Base-by-base conservation (phyloP, 2,888 invertebrate species). In the Stenodema calcarata region DNA sequence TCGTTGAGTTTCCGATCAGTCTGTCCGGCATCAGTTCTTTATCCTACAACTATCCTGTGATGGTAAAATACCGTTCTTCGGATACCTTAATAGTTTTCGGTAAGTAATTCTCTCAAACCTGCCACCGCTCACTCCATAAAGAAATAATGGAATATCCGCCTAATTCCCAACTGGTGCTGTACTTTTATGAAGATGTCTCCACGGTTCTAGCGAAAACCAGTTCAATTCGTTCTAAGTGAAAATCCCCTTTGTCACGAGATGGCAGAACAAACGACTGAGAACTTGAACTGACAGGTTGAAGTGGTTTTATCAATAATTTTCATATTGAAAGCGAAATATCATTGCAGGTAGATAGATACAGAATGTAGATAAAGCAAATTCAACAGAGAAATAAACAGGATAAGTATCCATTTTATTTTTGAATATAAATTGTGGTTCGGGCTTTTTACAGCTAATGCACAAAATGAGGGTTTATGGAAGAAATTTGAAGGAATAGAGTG, bases 61-160 rank as follows among this genome's bases (percentile, higher is more conserved):
- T 82, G 82, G 82, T 82, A 82, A 82, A 82, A 82, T 69, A 14
- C 62, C 82, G 82, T 82, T 69, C 82, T 82, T 82, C 82, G 35
- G 69, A 82, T 62, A 28, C 70, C 12, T n/a, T 69, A 69, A 82
- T 69, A 11, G 69, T 30, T 41, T 82, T 82, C 82, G 82, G 82
- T 82, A 69, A 82, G 82, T 82, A 62, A 23, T 11, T 62, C 47
- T n/a, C n/a, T 47, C 12, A 47, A 9, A 9, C 47, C 47, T 12
- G 12, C 12, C 12, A 47, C 47, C n/a, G 7, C 7, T 35, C 50
- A 47, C 3, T n/a, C 14, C 14, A 50, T 18, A n/a, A 9, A n/a
- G n/a, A 14, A 50, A 50, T 50, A 1, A 50, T 50, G n/a, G n/a
- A 50, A 50, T n/a, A n/a, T 0, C 6, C 6, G n/a, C 47, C 3